Conservation (phyloP, 2,797 vertebrate species). For the Psittacula derbiana region DNA sequence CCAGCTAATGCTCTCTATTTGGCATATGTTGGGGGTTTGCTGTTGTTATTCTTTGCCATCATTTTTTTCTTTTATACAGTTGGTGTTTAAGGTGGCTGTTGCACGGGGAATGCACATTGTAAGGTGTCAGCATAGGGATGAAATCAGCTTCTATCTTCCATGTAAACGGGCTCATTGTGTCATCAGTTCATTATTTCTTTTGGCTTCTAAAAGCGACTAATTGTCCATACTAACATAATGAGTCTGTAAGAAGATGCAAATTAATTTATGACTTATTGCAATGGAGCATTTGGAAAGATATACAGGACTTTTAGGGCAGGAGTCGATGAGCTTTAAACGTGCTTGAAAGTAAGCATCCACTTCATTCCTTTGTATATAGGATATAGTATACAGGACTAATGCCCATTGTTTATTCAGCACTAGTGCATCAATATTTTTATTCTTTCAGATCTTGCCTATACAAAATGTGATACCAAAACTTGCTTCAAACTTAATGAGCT, state of each 20-base stretch:
- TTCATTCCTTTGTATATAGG: neutral
- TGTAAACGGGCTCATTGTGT: neutral
- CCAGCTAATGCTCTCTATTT: neutral
- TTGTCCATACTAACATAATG: neutral
- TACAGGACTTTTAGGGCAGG: neutral
- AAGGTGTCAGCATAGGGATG: neutral
- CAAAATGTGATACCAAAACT: neutral
- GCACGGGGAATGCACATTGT: neutral
- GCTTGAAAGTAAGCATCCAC: neutral
- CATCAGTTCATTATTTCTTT: neutral
- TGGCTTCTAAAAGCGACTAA: neutral
- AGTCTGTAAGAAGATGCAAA: neutral
- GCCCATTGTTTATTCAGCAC: neutral
- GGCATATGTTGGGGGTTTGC: rapidly evolving
- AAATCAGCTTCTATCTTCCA: neutral
- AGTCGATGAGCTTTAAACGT: neutral
- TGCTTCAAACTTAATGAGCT: neutral
- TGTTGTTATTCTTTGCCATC: neutral
- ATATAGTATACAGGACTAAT: neutral
- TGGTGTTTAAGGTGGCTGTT: neutral
- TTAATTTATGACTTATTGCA: neutral
- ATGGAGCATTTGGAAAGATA: neutral
- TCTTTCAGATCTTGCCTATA: neutral
- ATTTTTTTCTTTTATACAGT: neutral
- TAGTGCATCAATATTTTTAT: neutral